A percentile compares a stretch with the other conserved stretches of the same genome.
These are phyloP conservation scores for Heliconius eleuchia DNA, from an alignment of 1,140 invertebrate species.

Conservation along the genomic window DNA sequence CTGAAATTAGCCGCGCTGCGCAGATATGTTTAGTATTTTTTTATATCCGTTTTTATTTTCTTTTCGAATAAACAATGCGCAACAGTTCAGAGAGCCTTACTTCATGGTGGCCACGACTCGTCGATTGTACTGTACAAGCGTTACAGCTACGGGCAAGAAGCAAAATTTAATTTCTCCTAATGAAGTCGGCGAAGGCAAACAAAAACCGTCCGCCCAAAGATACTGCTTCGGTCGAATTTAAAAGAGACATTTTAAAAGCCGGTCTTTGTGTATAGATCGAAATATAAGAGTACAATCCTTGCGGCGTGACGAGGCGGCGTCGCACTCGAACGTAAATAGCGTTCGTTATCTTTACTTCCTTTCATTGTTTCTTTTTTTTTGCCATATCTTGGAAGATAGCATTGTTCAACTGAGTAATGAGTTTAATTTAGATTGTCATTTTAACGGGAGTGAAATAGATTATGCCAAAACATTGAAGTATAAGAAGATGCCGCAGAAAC, in stretches of 20 bases:
- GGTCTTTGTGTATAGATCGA: conserved; percentile 39
- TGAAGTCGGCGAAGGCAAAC: conserved; percentile 47
- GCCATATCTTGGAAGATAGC: background rate
- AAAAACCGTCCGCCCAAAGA: conserved; percentile 45
- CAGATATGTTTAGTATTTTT: no score
- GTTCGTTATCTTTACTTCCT: conserved; percentile 3
- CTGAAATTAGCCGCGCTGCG: no score
- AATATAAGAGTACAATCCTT: conserved; percentile 3
- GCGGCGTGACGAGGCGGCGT: background rate
- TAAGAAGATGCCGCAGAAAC: background rate
- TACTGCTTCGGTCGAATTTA: conserved; percentile 63
- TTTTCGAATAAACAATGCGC: no score
- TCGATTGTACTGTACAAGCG: conserved; percentile 8
- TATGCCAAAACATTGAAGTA: background rate
- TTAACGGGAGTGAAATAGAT: background rate
- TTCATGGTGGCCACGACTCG: no score
- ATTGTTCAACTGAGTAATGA: conserved; percentile 6
- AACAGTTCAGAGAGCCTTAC: no score
- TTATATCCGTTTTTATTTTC: no score
- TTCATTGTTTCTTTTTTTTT: background rate
- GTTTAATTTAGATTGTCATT: background rate
- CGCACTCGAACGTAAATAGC: background rate
- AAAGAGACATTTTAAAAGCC: conserved; percentile 75
- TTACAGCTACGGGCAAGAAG: conserved; percentile 16
- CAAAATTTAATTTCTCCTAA: conserved; percentile 51